Evolutionary conservation across 2,797 vertebrate genomes (phyloP), one percentile per base, ranked within the genome.

Genomic region (Hybognathus amarus): DNA sequence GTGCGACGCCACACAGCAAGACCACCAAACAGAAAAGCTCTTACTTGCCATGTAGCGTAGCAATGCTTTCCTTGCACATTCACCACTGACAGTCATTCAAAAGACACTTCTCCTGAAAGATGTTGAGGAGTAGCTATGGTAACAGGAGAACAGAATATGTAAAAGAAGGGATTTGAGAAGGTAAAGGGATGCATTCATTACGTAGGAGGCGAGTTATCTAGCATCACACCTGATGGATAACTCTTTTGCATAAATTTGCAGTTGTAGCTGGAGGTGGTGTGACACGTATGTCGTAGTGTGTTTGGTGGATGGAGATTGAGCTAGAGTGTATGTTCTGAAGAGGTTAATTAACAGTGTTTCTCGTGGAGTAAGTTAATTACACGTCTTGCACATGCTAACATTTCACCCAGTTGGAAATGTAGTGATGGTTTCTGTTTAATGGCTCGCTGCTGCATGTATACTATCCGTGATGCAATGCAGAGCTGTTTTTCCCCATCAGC

Each of bases 71-170:
- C 56, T 77, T 54, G 22, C 74, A 77, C 33, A 66, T 82, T 66
- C 79, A 71, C 18, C 5, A 6, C 67, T 79, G 61, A 36, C 54
- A 59, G 69, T 61, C 80, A 45, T 69, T 86, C 45, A 78, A 80
- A 86, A 84, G 30, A 63, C 54, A 52, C 38, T 76, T 74, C 67
- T 74, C 18, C 56, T 73, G 64, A 70, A 71, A 80, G 68, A 80
- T 73, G 77, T 52, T 61, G 81, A 76, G 63, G 54, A 84, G 85
- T 86, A 86, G 83, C 85, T 78, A 86, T 84, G 87, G 84, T 66
- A 85, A 88, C 79, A 75, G 67, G 30, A 50, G 83, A 70, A 61
- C 27, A 50, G 71, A 78, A 78, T 70, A 38, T 24, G 66, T 30
- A 61, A 52, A 52, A 71, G 61, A 61, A 50, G 17, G 69, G 27